Conservation (phyloP, 2,888 invertebrate species). For the Drosophila merina region DNA sequence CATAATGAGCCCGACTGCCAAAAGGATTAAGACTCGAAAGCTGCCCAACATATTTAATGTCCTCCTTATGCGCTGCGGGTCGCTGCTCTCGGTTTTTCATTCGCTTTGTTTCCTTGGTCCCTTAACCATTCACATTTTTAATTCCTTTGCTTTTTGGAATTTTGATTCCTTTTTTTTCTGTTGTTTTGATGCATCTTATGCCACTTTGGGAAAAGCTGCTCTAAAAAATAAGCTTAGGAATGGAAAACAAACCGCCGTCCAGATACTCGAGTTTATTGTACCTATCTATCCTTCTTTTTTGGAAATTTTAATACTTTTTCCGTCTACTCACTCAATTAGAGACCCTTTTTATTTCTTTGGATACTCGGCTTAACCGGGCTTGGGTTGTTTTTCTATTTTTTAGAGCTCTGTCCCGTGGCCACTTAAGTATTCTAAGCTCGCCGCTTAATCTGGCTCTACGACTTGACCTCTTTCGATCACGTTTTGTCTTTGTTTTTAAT, state of each 20-base stretch:
- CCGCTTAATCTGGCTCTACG: constrained; percentile 65
- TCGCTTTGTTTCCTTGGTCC: constrained; percentile 52
- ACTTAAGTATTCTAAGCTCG: constrained; percentile 77
- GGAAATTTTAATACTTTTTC: constrained; percentile 69
- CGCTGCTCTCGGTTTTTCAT: constrained; percentile 49
- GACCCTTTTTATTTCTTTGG: constrained; percentile 52
- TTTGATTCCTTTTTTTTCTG: constrained; percentile 50
- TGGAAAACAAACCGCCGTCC: constrained; percentile 64
- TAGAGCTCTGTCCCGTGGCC: constrained; percentile 50
- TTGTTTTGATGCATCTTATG: constrained; percentile 57
- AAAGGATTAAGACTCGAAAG: constrained; percentile 66
- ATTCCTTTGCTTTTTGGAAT: constrained; percentile 56
- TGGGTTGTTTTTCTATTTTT: constrained; percentile 23
- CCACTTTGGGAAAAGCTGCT: constrained; percentile 67
- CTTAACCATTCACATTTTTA: constrained; percentile 57
- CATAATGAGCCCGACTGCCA: constrained; percentile 67
- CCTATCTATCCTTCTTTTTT: constrained; percentile 26
- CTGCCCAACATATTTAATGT: constrained; percentile 66
- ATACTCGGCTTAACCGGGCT: constrained; percentile 56
- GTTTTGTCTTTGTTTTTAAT: constrained; percentile 53
- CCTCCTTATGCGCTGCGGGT: constrained; percentile 50
- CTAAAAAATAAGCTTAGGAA: constrained; percentile 72
- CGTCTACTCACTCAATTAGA: constrained; percentile 67
- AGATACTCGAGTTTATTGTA: constrained; percentile 8
- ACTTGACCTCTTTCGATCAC: constrained; percentile 62